Evolutionary conservation across 2,888 invertebrate genomes (phyloP).

Genomic region (Protophormia terraenovae): DNA sequence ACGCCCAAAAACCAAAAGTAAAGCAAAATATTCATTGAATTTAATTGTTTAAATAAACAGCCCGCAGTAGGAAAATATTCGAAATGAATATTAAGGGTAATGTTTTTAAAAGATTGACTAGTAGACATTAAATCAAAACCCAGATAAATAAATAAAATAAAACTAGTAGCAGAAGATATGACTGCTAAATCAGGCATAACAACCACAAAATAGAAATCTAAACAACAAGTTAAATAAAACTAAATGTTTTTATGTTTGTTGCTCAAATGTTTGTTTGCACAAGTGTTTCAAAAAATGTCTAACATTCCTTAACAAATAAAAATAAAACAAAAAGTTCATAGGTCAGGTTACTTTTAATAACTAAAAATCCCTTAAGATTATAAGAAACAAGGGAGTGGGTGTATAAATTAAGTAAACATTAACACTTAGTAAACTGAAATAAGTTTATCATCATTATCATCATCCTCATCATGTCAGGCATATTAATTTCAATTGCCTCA

Average conservation of each 20-base stretch:
- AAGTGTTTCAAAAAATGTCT: constrained; percentile 60
- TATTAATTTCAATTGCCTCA: constrained; percentile 69
- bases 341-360: constrained; percentile 60
- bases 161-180: constrained; percentile 23
- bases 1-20: not conserved
- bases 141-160: constrained; percentile 29
- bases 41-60: constrained; percentile 61
- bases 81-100: constrained; percentile 7
- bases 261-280: constrained; percentile 59
- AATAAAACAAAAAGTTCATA: constrained; percentile 14
- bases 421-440: constrained; percentile 50
- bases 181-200: constrained; percentile 30
- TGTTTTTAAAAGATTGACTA: constrained; percentile 29
- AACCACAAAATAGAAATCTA: not conserved
- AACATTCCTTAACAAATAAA: constrained; percentile 56
- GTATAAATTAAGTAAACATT: not conserved
- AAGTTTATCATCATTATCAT: constrained; percentile 13
- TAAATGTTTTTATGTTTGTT: not conserved
- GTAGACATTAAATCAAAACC: constrained; percentile 59
- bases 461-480: constrained; percentile 54
- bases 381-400: not conserved
- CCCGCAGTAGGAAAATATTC: constrained; percentile 5
- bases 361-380: constrained; percentile 19
- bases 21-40: constrained; percentile 41
- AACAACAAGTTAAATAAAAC: constrained; percentile 45